A percentile compares a stretch with the other conserved stretches of the same genome.
Evolutionary conservation across 1,140 invertebrate species (phyloP).

Genomic region (Aphis craccivora): DNA sequence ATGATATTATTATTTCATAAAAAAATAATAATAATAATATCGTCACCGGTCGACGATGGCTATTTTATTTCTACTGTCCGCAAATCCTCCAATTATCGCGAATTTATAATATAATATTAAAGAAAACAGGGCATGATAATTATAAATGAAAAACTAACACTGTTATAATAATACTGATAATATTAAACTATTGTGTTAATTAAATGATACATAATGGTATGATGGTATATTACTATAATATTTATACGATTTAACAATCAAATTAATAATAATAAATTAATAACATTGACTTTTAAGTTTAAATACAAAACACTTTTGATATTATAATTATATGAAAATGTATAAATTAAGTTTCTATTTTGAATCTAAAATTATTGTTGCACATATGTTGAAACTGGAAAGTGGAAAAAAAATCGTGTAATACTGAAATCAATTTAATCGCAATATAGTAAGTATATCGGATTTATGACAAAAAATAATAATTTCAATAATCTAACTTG

Average conservation of each 20-base stretch:
- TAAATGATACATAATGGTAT: background rate
- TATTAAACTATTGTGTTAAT: background rate
- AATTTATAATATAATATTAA: background rate
- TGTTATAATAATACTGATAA: background rate
- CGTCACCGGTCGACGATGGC: background rate
- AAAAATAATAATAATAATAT: background rate
- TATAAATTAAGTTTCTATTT: too few species aligned
- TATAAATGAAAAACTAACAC: background rate
- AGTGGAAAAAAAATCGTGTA: too few species aligned
- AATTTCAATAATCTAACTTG: too few species aligned
- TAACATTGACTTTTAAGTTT: too few species aligned
- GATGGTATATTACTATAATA: background rate
- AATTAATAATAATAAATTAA: too few species aligned
- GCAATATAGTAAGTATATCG: too few species aligned
- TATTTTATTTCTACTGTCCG: background rate
- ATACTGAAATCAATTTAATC: too few species aligned
- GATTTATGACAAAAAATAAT: too few species aligned
- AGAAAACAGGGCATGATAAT: background rate
- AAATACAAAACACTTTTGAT: too few species aligned
- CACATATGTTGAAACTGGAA: too few species aligned
- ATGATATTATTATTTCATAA: slow-evolving; percentile 14
- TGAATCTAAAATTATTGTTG: too few species aligned
- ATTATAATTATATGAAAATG: too few species aligned
- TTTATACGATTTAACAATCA: background rate
- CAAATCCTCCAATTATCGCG: background rate